Evolutionary conservation across 2,888 invertebrate genomes (phyloP).

Genomic region (Antheraea assamensis): DNA sequence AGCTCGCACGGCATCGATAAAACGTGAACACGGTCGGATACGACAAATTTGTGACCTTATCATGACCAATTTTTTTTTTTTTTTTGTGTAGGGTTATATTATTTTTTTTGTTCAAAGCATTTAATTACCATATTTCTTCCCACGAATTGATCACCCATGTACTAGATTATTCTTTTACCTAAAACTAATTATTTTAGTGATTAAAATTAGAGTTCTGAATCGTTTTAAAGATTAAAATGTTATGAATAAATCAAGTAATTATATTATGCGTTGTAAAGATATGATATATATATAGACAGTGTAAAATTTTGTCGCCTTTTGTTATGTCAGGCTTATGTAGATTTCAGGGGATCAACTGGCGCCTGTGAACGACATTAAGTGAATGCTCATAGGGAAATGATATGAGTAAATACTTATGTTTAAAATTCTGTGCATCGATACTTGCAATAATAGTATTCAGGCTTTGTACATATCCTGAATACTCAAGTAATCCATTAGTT

Average conservation of each 20-base stretch:
- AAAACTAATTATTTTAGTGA: not conserved
- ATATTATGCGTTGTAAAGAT: not conserved
- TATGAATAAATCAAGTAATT: not conserved
- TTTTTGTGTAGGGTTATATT: too few relatives aligned
- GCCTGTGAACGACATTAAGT: constrained; percentile 14
- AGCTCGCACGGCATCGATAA: not conserved
- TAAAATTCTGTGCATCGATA: constrained; percentile 60
- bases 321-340: constrained; percentile 14
- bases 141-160: not conserved
- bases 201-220: not conserved
- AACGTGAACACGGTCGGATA: not conserved
- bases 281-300: not conserved
- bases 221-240: too few relatives aligned
- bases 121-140: too few relatives aligned
- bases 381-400: constrained; percentile 14
- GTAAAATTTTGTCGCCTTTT: not conserved
- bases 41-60: not conserved
- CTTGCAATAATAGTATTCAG: constrained; percentile 59
- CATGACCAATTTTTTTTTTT: not conserved
- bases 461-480: constrained; percentile 23
- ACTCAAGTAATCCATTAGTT: constrained; percentile 20
- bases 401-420: constrained; percentile 39
- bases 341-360: constrained; percentile 18
- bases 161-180: not conserved
- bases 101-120: too few relatives aligned